Evolutionary conservation across 1,140 invertebrate genomes (phyloP), one percentile per base, ranked within the genome.

Genomic region (Hetaerina americana): DNA sequence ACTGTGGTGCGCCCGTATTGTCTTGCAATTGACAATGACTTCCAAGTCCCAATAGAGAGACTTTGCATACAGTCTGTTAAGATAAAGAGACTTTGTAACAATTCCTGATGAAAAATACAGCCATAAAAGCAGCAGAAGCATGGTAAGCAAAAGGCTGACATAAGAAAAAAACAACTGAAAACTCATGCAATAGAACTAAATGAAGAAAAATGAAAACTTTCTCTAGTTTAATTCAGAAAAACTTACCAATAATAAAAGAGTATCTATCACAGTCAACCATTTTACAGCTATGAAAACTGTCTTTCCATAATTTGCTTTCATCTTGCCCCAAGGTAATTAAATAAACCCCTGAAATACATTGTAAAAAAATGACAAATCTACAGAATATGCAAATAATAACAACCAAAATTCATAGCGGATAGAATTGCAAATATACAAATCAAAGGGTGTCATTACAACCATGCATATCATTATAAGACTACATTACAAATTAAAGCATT

Each of bases 11-110:
- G 73, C 69, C 66, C 69, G 31, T 12, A 74, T 67, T 15, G 73
- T 68, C 24, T 66, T 74, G 29, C 67, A 72, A 70, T 70, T 68
- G 28, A 74, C 66, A 29, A 74, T 49, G 10, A 74, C 28, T 70
- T 74, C 73, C 69, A 74, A 72, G 57, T 74, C 71, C 22, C 73
- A 74, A 68, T 74, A 74, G 5, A 74, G 69, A 18, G 73, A 72
- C 69, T 72, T 66, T 66, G 71, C 40, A 66, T 69, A 74, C 26
- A 72, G 66, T 68, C 73, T 74, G 69, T 66, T 24, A 74, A 69
- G 69, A 25, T 49, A 28, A 22, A 40, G 71, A 69, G 24, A 70
- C 18, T 27, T 29, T 26, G 28, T 29, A 26, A 27, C 69, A 40
- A 67, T 18, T 70, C 27, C 28, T 40, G 25, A 70, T 22, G 31